Evolutionary conservation across 2,113 vertebrate genomes (phyloP), one percentile per base, ranked within the genome.

Genomic region (Macquaria australasica): DNA sequence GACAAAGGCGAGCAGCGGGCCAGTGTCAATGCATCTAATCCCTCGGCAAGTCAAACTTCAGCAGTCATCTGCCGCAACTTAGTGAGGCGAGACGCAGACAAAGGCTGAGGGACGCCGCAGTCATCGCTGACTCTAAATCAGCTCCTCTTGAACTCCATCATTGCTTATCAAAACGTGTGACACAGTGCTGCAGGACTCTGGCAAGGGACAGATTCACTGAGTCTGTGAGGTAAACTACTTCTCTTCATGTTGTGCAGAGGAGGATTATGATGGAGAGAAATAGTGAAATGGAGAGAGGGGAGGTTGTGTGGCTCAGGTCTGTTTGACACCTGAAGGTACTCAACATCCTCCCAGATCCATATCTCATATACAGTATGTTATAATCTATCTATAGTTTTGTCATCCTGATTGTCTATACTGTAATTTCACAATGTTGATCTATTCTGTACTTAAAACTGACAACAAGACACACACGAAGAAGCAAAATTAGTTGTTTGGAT

Each of bases 1-100:
- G 86, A 95, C 94, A 96, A 96, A 95, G 88, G 90, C 63, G 51
- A 87, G 87, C 83, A 18, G 87, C 3, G 16, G 70, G 76, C 56
- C 85, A 85, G 89, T 90, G 91, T 93, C 91, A 92, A 90, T 85
- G 69, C 70, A 11, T 85, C 88, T 94, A 93, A 95, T 95, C 94
- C 88, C 76, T 14, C 56, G 0, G 51, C 77, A 60, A 80, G 87
- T 87, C 91, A 63, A 53, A 83, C 37, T 83, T 66, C 84, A 74
- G 85, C 67, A 8, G 80, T 90, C 88, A 70, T 85, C 83, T 81
- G 43, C 48, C 45, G 41, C 1, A 37, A 83, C 25, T 43, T 71
- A 75, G 68, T 59, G 67, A 48, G 73, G 87, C 63, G 68, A 76
- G 84, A 72, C 1, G 28, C 50, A 76, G 55, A 91, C 91, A 92